Evolutionary conservation across 1,140 invertebrate genomes (phyloP).

Genomic region (Drosophila mauritiana): DNA sequence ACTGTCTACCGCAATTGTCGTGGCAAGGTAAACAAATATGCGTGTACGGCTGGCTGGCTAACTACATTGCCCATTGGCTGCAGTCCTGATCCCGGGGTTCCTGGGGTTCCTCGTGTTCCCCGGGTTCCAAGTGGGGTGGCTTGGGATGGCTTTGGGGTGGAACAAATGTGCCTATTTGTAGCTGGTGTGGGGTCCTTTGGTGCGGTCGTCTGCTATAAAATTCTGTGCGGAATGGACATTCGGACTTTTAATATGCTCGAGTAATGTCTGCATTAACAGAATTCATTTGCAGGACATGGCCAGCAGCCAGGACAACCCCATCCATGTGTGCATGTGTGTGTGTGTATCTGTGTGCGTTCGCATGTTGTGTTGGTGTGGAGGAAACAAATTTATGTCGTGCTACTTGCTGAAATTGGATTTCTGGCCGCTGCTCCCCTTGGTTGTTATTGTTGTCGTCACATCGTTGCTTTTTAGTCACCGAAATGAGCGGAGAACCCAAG

Average conservation of each 20-base stretch:
- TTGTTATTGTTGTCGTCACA: slow-evolving; percentile 66
- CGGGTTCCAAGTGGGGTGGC: slow-evolving; percentile 17
- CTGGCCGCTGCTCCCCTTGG: slow-evolving; percentile 58
- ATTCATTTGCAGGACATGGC: slow-evolving; percentile 80
- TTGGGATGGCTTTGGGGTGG: slow-evolving; percentile 36
- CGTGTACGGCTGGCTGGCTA: slow-evolving; percentile 62
- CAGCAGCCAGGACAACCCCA: slow-evolving; percentile 24
- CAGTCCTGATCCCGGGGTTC: slow-evolving; percentile 45
- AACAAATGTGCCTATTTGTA: slow-evolving; percentile 79
- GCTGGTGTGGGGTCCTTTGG: slow-evolving; percentile 19
- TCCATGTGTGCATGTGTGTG: slow-evolving; percentile 21
- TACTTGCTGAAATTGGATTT: slow-evolving; percentile 83
- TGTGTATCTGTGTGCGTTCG: not conserved
- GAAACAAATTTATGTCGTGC: slow-evolving; percentile 80
- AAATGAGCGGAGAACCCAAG: slow-evolving; percentile 5
- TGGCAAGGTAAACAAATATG: slow-evolving; percentile 82
- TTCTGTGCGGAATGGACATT: slow-evolving; percentile 82
- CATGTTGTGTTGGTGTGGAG: slow-evolving; percentile 50
- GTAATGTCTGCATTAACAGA: slow-evolving; percentile 84
- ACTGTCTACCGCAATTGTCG: slow-evolving; percentile 72
- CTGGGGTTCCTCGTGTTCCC: not conserved
- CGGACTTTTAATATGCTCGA: slow-evolving; percentile 84
- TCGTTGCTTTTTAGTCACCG: slow-evolving; percentile 58
- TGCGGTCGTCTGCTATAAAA: slow-evolving; percentile 78
- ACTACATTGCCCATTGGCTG: slow-evolving; percentile 76